Evolutionary conservation across 1,140 invertebrate genomes (phyloP).

Genomic region (Dufourea novaeangliae): DNA sequence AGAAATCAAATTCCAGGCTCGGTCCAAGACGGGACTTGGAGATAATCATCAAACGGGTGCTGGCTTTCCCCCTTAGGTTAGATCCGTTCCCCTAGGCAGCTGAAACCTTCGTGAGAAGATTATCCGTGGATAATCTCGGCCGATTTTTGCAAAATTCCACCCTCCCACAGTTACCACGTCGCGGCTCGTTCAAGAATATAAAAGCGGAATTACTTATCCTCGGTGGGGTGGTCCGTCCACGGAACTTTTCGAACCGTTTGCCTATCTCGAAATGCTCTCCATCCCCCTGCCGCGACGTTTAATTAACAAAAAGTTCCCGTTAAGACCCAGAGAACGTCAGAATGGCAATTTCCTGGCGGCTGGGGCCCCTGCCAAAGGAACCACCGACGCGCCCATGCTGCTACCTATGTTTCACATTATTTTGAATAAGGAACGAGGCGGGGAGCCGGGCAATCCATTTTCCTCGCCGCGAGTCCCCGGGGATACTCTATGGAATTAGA

Average conservation of each 20-base stretch:
- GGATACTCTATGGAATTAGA: constrained; percentile 60
- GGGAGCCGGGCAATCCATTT: constrained; percentile 47
- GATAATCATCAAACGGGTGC: background rate
- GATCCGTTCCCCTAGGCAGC: background rate
- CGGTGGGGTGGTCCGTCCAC: background rate
- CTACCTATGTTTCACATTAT: constrained; percentile 44
- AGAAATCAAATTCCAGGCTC: background rate
- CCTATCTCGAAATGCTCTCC: background rate
- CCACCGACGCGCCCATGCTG: background rate
- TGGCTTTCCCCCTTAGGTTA: background rate
- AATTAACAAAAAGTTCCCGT: constrained; percentile 46
- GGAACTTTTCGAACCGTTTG: constrained; percentile 4
- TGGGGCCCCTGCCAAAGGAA: background rate
- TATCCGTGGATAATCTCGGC: constrained; percentile 16
- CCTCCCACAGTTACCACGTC: background rate
- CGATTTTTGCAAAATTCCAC: constrained; percentile 9
- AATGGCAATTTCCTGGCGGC: constrained; percentile 32
- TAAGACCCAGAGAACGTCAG: constrained; percentile 23
- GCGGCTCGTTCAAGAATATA: constrained; percentile 5
- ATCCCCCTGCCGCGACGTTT: constrained; percentile 4
- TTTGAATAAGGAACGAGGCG: constrained; percentile 48
- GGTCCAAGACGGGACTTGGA: background rate
- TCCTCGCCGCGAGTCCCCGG: constrained; percentile 38
- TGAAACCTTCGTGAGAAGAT: constrained; percentile 1
- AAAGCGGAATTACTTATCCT: constrained; percentile 13